Evolutionary conservation across 2,797 vertebrate genomes (phyloP).

Genomic region (Pseudopleuronectes americanus): DNA sequence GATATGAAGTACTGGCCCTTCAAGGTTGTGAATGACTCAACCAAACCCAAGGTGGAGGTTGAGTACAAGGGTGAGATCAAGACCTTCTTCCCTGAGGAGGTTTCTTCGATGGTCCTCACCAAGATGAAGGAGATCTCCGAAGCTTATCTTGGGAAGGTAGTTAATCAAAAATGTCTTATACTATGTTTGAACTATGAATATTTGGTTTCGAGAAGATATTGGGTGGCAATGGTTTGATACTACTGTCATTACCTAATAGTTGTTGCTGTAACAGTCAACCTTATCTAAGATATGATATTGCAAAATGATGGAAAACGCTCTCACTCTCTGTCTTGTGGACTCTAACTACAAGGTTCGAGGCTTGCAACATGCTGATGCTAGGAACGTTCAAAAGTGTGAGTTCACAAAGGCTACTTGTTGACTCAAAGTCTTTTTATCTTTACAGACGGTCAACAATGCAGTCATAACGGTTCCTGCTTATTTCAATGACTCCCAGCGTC

Average conservation of each 20-base stretch:
- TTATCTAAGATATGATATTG: background rate
- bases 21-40: slow-evolving; percentile 87
- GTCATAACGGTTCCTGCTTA: slow-evolving; percentile 93
- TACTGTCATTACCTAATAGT: background rate
- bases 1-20: slow-evolving; percentile 97
- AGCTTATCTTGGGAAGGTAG: slow-evolving; percentile 91
- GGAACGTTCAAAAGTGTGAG: background rate
- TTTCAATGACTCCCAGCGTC: slow-evolving; percentile 93
- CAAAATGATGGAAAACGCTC: background rate
- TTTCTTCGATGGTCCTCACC: slow-evolving; percentile 93
- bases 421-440: slow-evolving; percentile 24
- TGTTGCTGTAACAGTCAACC: background rate
- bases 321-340: too few relatives aligned
- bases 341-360: too few relatives aligned
- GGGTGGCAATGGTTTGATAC: background rate
- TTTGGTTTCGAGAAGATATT: background rate
- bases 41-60: slow-evolving; percentile 91
- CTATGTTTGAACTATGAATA: background rate
- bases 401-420: background rate
- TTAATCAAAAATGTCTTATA: background rate
- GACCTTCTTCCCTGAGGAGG: slow-evolving; percentile 90
- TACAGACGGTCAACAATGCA: slow-evolving; percentile 87
- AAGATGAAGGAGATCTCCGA: slow-evolving; percentile 97
- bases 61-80: slow-evolving; percentile 92
- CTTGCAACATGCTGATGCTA: too few relatives aligned